phyloP scores from a whole-genome alignment of 2,113 vertebrate species.

The Tringa solitaria region DNA sequence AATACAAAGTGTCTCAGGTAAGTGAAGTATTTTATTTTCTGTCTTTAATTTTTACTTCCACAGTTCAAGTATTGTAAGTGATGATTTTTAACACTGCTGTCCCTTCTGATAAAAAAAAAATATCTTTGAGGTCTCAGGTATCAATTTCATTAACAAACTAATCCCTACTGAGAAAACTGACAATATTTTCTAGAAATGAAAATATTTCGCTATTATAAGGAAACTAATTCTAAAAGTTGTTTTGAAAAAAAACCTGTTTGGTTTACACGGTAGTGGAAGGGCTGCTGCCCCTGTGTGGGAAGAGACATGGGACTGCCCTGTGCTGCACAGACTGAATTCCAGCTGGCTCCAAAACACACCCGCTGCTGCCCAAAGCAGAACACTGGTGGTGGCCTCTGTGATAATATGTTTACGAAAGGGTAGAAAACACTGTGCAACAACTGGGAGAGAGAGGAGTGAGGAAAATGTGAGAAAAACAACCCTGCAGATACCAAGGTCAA shows the following conservation, averaged over 20 bases:
- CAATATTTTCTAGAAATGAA: background rate
- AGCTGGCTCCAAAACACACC: background rate
- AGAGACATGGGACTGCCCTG: background rate
- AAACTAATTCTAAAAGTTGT: background rate
- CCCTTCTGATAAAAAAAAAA: background rate
- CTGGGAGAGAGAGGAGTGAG: background rate
- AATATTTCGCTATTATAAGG: background rate
- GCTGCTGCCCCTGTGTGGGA: background rate
- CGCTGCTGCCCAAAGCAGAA: background rate
- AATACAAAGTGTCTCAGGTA: background rate
- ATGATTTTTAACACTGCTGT: background rate
- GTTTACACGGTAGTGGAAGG: rapidly evolving
- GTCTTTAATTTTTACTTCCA: background rate
- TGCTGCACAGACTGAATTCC: background rate
- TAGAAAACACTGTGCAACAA: background rate
- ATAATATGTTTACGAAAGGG: background rate
- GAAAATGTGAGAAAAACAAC: background rate
- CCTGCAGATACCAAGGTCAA: background rate
- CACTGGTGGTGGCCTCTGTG: rapidly evolving
- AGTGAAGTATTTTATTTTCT: background rate
- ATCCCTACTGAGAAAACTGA: background rate
- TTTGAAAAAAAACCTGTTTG: background rate
- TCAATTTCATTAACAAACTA: background rate
- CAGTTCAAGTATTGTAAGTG: background rate
- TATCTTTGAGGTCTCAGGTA: background rate